Evolutionary conservation across 2,888 invertebrate species (phyloP), one percentile per base, ranked within the genome.

Genomic region (Tetrapedia diversipes): DNA sequence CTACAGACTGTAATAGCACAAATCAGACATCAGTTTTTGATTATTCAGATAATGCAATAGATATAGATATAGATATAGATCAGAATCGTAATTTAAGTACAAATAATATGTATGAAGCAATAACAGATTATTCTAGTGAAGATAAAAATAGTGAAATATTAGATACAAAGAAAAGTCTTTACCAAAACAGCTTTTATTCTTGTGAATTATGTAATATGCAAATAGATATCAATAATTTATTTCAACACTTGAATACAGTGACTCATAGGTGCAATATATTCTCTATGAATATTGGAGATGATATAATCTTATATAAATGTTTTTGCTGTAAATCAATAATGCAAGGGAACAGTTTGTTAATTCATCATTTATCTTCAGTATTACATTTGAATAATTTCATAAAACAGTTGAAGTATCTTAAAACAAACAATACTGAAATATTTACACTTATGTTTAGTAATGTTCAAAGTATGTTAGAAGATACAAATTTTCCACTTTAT

Each of bases 261-360:
- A 43, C 16, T 10, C 64, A 70, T 70, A 64, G 14, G n/a, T 4
- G 11, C 41, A 49, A 39, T 14, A 14, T 56, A 24, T 16, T 2
- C 41, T 11, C 24, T 16, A 64, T 8, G 24, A 19, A 2, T 22
- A 19, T 16, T 0, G n/a, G 2, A 24, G 16, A 49, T 4, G 29
- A 56, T 63, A 32, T 8, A 10, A 10, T 70, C 34, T 57, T 70
- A 19, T 65, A 47, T 34, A 64, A 70, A 57, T 70, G 70, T 43
- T 24, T 65, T 1, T 70, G 70, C 24, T 70, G 70, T 57, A 64
- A 64, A 22, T 64, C 49, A 11, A 57, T 70, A 47, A 64, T 64
- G 24, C 34, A 64, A 10, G 70, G 56, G n/a, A 34, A 16, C 34
- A 43, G 7, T 19, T 51, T 11, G 14, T 41, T 70, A 1, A 8